Percentiles rank a stretch among this genome's conserved stretches.
Evolutionary conservation across 2,888 invertebrate species (phyloP).

Genomic region (Eledone cirrhosa): DNA sequence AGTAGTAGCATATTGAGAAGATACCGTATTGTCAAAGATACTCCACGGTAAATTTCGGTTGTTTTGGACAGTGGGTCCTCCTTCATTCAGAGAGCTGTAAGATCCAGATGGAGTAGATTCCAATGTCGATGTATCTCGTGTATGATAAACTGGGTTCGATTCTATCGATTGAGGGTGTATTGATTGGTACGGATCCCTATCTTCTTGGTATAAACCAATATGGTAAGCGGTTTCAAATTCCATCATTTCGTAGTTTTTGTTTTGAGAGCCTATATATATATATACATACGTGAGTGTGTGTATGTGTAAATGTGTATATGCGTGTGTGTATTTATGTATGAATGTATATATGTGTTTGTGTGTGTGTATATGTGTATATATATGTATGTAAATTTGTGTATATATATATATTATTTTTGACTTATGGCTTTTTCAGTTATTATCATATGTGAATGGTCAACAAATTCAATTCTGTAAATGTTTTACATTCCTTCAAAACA

Average conservation of each 20-base stretch:
- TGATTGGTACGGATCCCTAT: not conserved
- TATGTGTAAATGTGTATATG: not conserved
- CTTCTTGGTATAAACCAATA: conserved; percentile 1
- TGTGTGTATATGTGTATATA: not conserved
- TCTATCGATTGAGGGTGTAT: not conserved
- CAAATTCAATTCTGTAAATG: no score
- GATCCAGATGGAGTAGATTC: not conserved
- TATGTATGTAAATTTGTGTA: not conserved
- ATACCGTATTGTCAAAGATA: no score
- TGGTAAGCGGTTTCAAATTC: not conserved
- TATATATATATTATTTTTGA: not conserved
- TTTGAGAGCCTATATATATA: not conserved
- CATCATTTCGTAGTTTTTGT: not conserved
- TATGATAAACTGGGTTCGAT: not conserved
- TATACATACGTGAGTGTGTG: not conserved
- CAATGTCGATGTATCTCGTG: not conserved
- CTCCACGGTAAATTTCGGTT: no score
- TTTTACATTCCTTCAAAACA: no score
- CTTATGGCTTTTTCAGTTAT: no score
- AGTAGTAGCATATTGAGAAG: no score
- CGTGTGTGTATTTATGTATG: not conserved
- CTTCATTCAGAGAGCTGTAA: not conserved
- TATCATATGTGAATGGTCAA: no score
- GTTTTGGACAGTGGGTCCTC: no score
- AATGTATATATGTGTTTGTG: not conserved